Base-by-base conservation (phyloP, 2,888 invertebrate species). In the Eucera pruinosa region DNA sequence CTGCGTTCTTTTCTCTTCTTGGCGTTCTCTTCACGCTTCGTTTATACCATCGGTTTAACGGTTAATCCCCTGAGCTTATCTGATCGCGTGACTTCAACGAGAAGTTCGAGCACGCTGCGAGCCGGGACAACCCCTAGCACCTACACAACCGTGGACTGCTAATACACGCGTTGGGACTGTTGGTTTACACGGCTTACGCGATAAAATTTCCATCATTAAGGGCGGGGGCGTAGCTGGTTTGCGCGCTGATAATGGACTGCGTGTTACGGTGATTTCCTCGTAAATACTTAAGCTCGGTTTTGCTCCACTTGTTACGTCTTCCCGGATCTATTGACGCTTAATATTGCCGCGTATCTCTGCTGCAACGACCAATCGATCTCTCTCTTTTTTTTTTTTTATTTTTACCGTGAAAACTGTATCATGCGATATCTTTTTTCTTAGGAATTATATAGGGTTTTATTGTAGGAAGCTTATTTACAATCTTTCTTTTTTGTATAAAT, bases 81-180 rank as follows among this genome's bases (percentile, higher is more conserved):
- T 79, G 88, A 89, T 90, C 87, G 90, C 90, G 89, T 89, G 89
- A 89, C 87, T 88, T 75, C 80, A 81, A 84, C 82, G 80, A 82
- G 82, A 84, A 84, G 84, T 81, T 86, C 69, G 78, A 86, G 83
- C 76, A 82, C 27, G 75, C 78, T 58, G 73, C 72, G 50, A 45
- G 65, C 30, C 65, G 33, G 68, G 81, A 75, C 71, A 77, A 75
- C 69, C 75, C 39, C 33, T 50, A 45, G 70, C 66, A 52, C n/a
- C n/a, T n/a, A n/a, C 68, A 72, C 72, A 58, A 36, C 0, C 61
- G 15, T 48, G 58, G 15, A 30, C 67, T n/a, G 78, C 62, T 66
- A 67, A 80, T 70, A 78, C 67, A 74, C 45, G 52, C 48, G 30
- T 47, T 13, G 23, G 60, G 41, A 33, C 64, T 60, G 72, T 79